A percentile compares a stretch with the other conserved stretches of the same genome.
These are phyloP conservation scores for Odocoileus hemionus DNA, from an alignment of 2,113 vertebrate species.

Conservation along the genomic window DNA sequence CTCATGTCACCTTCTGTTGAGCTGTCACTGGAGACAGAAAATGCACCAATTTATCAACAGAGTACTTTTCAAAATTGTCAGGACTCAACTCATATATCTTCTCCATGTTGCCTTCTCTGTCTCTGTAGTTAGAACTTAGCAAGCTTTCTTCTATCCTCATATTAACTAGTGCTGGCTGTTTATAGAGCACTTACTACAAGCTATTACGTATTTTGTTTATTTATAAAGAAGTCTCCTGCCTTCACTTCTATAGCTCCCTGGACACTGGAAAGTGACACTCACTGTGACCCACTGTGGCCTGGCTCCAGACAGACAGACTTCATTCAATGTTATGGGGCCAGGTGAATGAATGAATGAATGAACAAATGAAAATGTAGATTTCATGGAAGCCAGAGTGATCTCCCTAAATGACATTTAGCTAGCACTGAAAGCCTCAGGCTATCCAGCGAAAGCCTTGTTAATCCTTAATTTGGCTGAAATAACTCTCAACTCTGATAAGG, in stretches of 20 bases:
- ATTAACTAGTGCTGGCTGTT: background rate
- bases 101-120: background rate
- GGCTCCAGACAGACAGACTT: background rate
- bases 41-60: background rate
- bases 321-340: background rate
- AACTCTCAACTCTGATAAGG: background rate
- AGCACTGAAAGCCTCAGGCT: background rate
- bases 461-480: conserved; percentile 3
- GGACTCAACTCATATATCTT: background rate
- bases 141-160: background rate
- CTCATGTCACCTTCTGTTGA: background rate
- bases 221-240: background rate
- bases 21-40: background rate
- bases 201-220: background rate
- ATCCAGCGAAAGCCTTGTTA: background rate
- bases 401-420: background rate
- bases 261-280: background rate
- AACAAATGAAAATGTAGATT: background rate
- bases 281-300: background rate
- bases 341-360: background rate
- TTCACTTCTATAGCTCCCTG: background rate
- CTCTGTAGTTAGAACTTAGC: background rate
- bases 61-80: background rate
- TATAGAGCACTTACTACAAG: too few relatives aligned
- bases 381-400: background rate